phyloP scores from a whole-genome alignment of 1,140 invertebrate genomes.

The Drosophila teissieri region DNA sequence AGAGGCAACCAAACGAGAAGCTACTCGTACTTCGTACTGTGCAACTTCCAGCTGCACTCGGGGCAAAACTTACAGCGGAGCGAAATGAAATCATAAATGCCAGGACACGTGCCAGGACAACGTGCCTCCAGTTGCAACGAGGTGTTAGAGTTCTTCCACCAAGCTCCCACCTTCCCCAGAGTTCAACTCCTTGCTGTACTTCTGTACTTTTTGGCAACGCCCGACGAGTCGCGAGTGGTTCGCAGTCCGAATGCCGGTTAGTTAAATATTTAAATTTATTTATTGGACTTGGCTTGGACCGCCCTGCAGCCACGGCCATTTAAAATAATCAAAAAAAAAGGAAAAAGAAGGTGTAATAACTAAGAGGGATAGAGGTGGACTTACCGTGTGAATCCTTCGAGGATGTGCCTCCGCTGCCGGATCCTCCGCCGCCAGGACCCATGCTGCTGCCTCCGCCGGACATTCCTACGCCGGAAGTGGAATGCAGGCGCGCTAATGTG shows the following conservation, averaged over 20 bases:
- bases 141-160: conserved; percentile 59
- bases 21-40: conserved; percentile 11
- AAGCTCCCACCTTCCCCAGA: not conserved
- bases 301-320: conserved; percentile 33
- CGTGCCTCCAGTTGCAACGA: conserved; percentile 60
- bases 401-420: conserved; percentile 40
- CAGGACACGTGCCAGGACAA: conserved; percentile 62
- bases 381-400: conserved; percentile 82
- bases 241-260: conserved; percentile 51
- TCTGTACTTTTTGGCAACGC: conserved; percentile 30
- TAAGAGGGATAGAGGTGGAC: conserved; percentile 43
- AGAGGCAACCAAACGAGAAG: conserved; percentile 37
- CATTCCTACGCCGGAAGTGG: conserved; percentile 60
- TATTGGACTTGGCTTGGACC: conserved; percentile 54
- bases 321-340: conserved; percentile 73
- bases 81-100: conserved; percentile 78
- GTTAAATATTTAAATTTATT: conserved; percentile 83
- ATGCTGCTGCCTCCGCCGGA: conserved; percentile 39
- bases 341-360: conserved; percentile 13
- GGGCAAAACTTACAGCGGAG: conserved; percentile 22
- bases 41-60: conserved; percentile 15
- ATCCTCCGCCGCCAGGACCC: conserved; percentile 43
- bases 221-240: conserved; percentile 34
- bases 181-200: conserved; percentile 1
- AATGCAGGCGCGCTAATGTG: conserved; percentile 82